Conservation (phyloP, 35 echinoderm and acorn worm genomes). For the Heliocidaris tuberculata region DNA sequence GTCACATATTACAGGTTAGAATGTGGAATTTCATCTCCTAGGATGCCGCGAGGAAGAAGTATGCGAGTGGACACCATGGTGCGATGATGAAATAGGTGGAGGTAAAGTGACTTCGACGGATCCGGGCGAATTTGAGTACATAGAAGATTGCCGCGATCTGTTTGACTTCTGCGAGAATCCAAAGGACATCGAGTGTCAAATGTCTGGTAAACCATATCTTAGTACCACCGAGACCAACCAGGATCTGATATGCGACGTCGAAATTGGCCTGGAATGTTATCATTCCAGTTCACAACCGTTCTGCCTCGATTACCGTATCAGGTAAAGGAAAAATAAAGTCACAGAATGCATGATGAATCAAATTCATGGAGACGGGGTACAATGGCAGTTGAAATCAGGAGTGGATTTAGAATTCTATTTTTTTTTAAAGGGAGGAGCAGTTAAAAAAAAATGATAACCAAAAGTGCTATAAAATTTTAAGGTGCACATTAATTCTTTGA, state of each 20-base stretch:
- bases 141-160: not conserved
- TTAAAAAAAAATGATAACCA: too few species aligned
- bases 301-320: slow-evolving; percentile 36
- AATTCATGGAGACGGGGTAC: too few species aligned
- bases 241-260: not conserved
- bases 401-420: too few species aligned
- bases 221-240: not conserved
- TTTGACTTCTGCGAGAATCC: slow-evolving; percentile 8
- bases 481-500: too few species aligned
- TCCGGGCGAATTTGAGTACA: not conserved
- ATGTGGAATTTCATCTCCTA: not conserved
- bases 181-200: slow-evolving; percentile 7
- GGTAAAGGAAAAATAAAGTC: not conserved
- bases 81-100: not conserved
- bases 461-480: too few species aligned
- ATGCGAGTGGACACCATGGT: slow-evolving; percentile 39
- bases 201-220: not conserved
- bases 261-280: not conserved
- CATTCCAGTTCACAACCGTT: not conserved
- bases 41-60: not conserved
- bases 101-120: not conserved
- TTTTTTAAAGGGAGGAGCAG: too few species aligned
- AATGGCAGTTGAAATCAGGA: too few species aligned
- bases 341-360: too few species aligned
- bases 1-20: too few species aligned